These are phyloP conservation scores for Periophthalmodon schlosseri DNA, from an alignment of 2,113 vertebrate genomes.

Conservation along the genomic window DNA sequence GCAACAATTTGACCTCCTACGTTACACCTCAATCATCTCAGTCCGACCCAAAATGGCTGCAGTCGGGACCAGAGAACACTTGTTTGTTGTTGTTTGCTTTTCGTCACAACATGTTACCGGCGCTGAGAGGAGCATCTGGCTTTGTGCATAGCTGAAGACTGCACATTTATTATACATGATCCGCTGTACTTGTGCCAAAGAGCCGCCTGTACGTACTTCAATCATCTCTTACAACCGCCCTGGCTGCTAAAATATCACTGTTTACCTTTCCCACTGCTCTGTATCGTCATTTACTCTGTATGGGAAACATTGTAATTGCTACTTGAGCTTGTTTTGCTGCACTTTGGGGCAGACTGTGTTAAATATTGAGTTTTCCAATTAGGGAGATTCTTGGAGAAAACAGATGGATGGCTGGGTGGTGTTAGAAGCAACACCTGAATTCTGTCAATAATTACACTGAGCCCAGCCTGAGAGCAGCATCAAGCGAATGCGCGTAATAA, in stretches of 20 bases:
- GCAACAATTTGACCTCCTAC: slow-evolving; percentile 2
- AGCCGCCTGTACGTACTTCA: slow-evolving; percentile 57
- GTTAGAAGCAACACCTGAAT: slow-evolving; percentile 64
- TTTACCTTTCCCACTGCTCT: slow-evolving; percentile 13
- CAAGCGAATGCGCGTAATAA: slow-evolving; percentile 46
- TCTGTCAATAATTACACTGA: slow-evolving; percentile 58
- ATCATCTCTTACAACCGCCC: slow-evolving; percentile 41
- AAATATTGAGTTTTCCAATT: slow-evolving; percentile 61
- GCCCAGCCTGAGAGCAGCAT: slow-evolving; percentile 39
- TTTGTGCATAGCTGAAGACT: slow-evolving; percentile 77
- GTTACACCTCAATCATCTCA: slow-evolving; percentile 43
- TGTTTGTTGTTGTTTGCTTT: slow-evolving; percentile 71
- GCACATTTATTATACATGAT: slow-evolving; percentile 79
- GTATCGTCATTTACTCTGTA: slow-evolving; percentile 4
- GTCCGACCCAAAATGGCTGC: slow-evolving; percentile 67
- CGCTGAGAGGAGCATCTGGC: slow-evolving; percentile 75
- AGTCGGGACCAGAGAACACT: slow-evolving; percentile 67
- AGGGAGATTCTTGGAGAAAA: slow-evolving; percentile 42
- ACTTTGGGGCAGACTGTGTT: slow-evolving; percentile 32
- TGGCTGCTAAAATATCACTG: slow-evolving; percentile 10
- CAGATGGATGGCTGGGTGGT: slow-evolving; percentile 62
- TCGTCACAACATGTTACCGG: slow-evolving; percentile 61
- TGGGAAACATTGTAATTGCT: not conserved
- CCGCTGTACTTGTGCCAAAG: slow-evolving; percentile 77
- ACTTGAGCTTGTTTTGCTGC: slow-evolving; percentile 18